Percentiles rank a stretch among this genome's conserved stretches.
These are phyloP conservation scores for Prunella strophiata DNA, from an alignment of 2,797 vertebrate species.

Conservation along the genomic window DNA sequence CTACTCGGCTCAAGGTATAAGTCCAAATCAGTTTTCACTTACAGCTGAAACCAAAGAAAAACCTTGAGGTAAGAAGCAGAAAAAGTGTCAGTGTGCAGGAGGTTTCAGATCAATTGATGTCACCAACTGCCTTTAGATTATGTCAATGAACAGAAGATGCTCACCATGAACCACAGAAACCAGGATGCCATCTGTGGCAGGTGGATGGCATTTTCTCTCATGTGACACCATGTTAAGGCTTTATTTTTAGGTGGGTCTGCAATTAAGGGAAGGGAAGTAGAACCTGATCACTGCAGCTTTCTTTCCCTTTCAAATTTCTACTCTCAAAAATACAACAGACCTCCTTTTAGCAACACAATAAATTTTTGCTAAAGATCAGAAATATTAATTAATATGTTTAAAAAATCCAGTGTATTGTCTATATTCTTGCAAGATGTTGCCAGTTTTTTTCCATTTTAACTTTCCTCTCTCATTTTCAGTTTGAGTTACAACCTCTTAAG, in stretches of 20 bases:
- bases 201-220: background rate
- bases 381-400: background rate
- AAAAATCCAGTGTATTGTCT: background rate
- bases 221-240: background rate
- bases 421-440: background rate
- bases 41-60: background rate
- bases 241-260: background rate
- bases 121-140: background rate
- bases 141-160: background rate
- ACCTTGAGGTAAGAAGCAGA: background rate
- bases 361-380: background rate
- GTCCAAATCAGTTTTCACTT: background rate
- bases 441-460: background rate
- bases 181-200: background rate
- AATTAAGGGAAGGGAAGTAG: background rate
- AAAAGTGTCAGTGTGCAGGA: background rate
- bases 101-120: background rate
- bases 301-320: background rate
- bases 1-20: background rate
- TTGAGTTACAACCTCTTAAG: background rate
- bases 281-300: background rate
- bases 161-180: background rate
- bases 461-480: background rate
- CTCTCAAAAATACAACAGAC: background rate
- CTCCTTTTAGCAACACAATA: background rate